Percentiles rank a stretch among this genome's conserved stretches.
Evolutionary conservation across 2,797 vertebrate species (phyloP).

Genomic region (Hephaestus fuliginosus): DNA sequence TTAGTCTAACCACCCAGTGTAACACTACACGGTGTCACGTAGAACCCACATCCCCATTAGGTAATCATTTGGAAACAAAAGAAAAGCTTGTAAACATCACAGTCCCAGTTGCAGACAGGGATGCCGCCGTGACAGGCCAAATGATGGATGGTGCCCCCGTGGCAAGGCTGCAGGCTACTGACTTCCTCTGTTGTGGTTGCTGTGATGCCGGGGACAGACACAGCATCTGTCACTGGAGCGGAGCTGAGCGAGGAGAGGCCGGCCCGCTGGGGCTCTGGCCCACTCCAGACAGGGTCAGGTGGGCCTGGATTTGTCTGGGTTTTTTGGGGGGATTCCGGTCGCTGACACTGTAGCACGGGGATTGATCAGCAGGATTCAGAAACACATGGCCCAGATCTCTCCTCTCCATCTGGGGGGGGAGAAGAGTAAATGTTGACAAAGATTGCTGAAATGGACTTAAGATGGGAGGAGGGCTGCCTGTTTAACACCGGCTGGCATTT

Average conservation of each 20-base stretch:
- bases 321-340: constrained; percentile 28
- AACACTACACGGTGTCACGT: constrained; percentile 7
- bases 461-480: constrained; percentile 38
- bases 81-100: constrained; percentile 25
- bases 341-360: constrained; percentile 18
- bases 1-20: constrained; percentile 27
- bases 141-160: constrained; percentile 73
- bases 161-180: constrained; percentile 71
- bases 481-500: constrained; percentile 54
- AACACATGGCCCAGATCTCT: constrained; percentile 51
- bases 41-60: constrained; percentile 23
- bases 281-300: constrained; percentile 54
- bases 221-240: constrained; percentile 72
- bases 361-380: constrained; percentile 45
- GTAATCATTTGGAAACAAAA: constrained; percentile 25
- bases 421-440: constrained; percentile 36
- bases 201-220: constrained; percentile 72
- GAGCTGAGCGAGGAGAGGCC: constrained; percentile 55
- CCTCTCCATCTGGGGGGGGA: constrained; percentile 32
- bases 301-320: constrained; percentile 44
- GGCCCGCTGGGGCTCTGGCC: constrained; percentile 23
- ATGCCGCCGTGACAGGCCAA: constrained; percentile 68
- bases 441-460: constrained; percentile 45
- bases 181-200: constrained; percentile 69
- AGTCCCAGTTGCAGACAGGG: constrained; percentile 41